These are phyloP conservation scores for Atrichornis clamosus DNA, from an alignment of 2,113 vertebrate species.

Conservation along the genomic window DNA sequence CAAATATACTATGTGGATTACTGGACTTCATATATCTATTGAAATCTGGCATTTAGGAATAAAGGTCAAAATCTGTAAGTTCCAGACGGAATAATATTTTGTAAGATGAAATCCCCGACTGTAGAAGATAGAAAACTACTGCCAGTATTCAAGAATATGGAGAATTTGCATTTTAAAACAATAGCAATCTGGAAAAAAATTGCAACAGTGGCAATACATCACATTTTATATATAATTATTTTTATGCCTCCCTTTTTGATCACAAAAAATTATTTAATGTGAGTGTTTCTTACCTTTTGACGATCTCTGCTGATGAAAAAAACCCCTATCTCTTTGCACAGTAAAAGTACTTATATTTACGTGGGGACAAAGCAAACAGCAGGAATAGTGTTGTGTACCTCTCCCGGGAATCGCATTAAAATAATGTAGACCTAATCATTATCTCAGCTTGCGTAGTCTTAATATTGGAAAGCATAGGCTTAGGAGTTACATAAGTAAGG, in stretches of 20 bases:
- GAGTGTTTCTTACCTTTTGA: not conserved
- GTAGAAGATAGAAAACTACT: not conserved
- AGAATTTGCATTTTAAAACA: slow-evolving; percentile 6
- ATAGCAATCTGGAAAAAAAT: not conserved
- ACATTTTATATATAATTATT: not conserved
- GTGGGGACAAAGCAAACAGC: not conserved
- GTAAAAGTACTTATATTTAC: not conserved
- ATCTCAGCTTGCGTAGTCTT: not conserved
- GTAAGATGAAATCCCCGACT: not conserved
- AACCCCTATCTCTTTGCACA: fast-evolving
- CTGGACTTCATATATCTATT: not conserved
- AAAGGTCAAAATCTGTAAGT: not conserved
- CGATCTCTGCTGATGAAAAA: not conserved
- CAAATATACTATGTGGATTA: not conserved
- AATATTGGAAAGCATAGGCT: not conserved
- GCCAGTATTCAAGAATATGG: not conserved
- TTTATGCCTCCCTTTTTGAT: not conserved
- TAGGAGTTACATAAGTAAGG: not conserved
- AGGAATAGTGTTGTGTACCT: not conserved
- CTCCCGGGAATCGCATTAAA: not conserved
- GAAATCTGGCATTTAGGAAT: not conserved
- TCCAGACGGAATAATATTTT: slow-evolving; percentile 14
- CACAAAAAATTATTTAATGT: not conserved
- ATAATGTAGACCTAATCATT: not conserved
- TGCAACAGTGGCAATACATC: not conserved